These are phyloP conservation scores for Phyllotreta striolata DNA, from an alignment of 2,888 invertebrate species.

Conservation along the genomic window DNA sequence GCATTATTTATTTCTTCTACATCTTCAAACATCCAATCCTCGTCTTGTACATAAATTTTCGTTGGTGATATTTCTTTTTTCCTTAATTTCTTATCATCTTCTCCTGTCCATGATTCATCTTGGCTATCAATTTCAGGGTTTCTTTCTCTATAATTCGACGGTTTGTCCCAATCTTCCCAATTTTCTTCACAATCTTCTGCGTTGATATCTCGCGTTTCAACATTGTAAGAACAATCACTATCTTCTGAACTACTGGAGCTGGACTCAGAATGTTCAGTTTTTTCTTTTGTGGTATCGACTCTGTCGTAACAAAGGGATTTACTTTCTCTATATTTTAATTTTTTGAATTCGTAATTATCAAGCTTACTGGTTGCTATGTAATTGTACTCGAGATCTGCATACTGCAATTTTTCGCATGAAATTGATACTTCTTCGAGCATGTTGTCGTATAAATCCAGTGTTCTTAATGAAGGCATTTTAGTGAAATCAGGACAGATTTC, in stretches of 20 bases:
- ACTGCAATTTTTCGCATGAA: slow-evolving; percentile 28
- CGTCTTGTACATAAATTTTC: slow-evolving; percentile 41
- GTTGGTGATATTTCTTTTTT: not conserved
- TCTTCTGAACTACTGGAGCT: not conserved
- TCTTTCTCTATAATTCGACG: slow-evolving; percentile 23
- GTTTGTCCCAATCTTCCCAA: slow-evolving; percentile 45
- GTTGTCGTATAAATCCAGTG: slow-evolving; percentile 48
- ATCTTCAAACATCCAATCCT: slow-evolving; percentile 50
- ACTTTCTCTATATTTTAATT: slow-evolving; percentile 32
- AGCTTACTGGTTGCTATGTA: slow-evolving; percentile 36
- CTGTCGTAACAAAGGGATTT: too few species aligned
- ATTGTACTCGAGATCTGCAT: slow-evolving; percentile 45
- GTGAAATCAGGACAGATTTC: slow-evolving; percentile 39
- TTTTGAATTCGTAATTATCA: slow-evolving; percentile 36
- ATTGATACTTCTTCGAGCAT: slow-evolving; percentile 31
- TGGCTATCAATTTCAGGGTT: slow-evolving; percentile 44
- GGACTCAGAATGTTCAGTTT: too few species aligned
- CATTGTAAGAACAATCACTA: not conserved
- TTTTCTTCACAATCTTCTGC: slow-evolving; percentile 21
- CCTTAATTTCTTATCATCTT: slow-evolving; percentile 16
- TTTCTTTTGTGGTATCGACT: too few species aligned
- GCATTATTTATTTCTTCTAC: slow-evolving; percentile 33
- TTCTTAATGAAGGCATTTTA: slow-evolving; percentile 39
- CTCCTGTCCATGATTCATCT: slow-evolving; percentile 47
- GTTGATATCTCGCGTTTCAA: too few species aligned